Evolutionary conservation across 2,797 vertebrate species (phyloP).

Genomic region (Spinus olivaceus): DNA sequence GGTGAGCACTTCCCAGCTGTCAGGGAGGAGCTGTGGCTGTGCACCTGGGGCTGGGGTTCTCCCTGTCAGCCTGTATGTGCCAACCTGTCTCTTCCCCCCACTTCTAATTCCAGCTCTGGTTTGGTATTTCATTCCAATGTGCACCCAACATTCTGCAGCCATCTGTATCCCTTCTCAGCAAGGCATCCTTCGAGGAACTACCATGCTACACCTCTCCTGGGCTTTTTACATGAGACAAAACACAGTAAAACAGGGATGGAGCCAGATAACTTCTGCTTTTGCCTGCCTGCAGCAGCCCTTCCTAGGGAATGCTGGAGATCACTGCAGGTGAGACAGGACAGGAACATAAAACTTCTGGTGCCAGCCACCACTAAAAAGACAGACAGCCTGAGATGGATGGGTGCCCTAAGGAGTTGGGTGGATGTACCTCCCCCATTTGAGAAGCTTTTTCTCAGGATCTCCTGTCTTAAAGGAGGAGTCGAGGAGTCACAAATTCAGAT

Average conservation of each 20-base stretch:
- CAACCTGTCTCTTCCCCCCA: not conserved
- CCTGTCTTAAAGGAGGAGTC: not conserved
- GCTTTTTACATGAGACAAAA: not conserved
- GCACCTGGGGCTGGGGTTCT: not conserved
- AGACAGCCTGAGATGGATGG: not conserved
- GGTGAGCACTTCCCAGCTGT: accelerated
- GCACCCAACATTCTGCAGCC: not conserved
- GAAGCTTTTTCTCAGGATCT: not conserved
- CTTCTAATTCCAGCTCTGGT: not conserved
- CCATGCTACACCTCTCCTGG: not conserved
- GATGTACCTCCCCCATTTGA: not conserved
- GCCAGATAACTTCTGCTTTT: not conserved
- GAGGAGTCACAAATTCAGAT: not conserved
- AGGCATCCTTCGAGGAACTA: not conserved
- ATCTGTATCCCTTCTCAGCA: not conserved
- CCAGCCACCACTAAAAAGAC: not conserved
- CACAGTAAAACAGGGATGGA: not conserved
- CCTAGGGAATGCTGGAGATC: accelerated
- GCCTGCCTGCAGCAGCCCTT: not conserved
- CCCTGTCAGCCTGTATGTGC: not conserved
- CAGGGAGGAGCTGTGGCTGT: not conserved
- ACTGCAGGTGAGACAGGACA: not conserved
- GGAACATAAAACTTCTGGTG: not conserved
- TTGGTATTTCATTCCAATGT: not conserved
- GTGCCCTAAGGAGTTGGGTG: not conserved